Conservation (phyloP, 2,797 vertebrate species). For the Taeniopygia guttata region DNA sequence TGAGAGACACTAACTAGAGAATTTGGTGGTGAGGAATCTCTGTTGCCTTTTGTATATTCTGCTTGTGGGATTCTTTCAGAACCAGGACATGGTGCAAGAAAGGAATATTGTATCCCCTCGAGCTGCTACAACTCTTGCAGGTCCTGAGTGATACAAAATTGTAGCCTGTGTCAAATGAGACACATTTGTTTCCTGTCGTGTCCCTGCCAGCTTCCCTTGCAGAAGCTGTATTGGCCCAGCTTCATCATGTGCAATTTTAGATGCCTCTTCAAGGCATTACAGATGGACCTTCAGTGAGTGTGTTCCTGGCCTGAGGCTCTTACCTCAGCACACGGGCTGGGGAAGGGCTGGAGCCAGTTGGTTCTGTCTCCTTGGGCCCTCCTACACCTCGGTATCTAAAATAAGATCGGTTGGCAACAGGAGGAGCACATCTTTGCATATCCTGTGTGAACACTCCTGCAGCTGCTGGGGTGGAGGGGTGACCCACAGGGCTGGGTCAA, state of each 20-base stretch:
- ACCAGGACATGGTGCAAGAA: neutral
- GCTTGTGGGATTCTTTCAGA: neutral
- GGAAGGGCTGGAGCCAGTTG: neutral
- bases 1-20: neutral
- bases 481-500: neutral
- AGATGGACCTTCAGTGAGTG: neutral
- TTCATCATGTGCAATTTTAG: neutral
- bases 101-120: neutral
- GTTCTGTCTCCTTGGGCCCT: neutral
- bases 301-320: neutral
- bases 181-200: neutral
- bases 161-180: accelerated
- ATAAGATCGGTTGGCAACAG: neutral
- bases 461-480: neutral
- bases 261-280: neutral
- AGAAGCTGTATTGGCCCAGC: neutral
- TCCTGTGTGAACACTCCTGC: neutral
- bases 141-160: neutral
- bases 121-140: neutral
- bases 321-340: neutral
- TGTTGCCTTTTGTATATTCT: neutral
- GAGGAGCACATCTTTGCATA: neutral
- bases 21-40: neutral
- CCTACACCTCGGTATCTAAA: neutral
- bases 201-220: neutral